Conservation (phyloP, 2,888 invertebrate genomes). For the Macrophya alboannulata region DNA sequence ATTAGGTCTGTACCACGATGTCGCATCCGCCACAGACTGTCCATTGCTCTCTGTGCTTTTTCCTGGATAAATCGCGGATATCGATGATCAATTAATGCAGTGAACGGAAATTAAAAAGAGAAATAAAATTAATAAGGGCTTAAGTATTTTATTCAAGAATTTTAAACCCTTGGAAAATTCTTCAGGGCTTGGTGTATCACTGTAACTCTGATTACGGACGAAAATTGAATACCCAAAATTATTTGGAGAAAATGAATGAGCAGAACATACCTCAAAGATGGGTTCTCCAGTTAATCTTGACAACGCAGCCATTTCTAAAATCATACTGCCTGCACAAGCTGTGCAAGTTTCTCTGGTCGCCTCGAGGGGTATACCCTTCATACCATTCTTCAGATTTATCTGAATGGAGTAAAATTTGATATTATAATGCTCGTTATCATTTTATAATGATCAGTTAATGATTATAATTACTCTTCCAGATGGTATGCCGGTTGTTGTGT, state of each 20-base stretch:
- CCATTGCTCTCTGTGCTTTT: constrained; percentile 98
- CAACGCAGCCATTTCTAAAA: constrained; percentile 98
- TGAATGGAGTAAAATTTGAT: constrained; percentile 73
- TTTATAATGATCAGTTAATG: constrained; percentile 33
- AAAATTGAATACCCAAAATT: constrained; percentile 10
- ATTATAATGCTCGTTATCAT: constrained; percentile 34
- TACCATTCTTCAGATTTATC: constrained; percentile 92
- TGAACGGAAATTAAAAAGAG: neutral
- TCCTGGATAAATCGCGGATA: constrained; percentile 80
- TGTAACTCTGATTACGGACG: neutral
- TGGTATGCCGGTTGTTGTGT: constrained; percentile 98
- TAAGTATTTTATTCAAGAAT: neutral
- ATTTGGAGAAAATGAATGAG: constrained; percentile 29
- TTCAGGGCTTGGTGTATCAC: neutral
- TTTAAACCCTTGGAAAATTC: neutral
- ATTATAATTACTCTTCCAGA: constrained; percentile 90
- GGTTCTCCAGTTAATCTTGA: constrained; percentile 96
- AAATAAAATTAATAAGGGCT: neutral
- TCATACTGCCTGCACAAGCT: constrained; percentile 98
- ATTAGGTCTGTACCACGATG: constrained; percentile 96
- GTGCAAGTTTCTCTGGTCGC: constrained; percentile 96
- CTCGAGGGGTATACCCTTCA: constrained; percentile 88
- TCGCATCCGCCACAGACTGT: constrained; percentile 96
- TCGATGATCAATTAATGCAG: neutral
- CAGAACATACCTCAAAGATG: constrained; percentile 88